A percentile compares a stretch with the other conserved stretches of the same genome.
These are phyloP conservation scores for Eumeta japonica DNA, from an alignment of 1,140 invertebrate species.

Conservation along the genomic window DNA sequence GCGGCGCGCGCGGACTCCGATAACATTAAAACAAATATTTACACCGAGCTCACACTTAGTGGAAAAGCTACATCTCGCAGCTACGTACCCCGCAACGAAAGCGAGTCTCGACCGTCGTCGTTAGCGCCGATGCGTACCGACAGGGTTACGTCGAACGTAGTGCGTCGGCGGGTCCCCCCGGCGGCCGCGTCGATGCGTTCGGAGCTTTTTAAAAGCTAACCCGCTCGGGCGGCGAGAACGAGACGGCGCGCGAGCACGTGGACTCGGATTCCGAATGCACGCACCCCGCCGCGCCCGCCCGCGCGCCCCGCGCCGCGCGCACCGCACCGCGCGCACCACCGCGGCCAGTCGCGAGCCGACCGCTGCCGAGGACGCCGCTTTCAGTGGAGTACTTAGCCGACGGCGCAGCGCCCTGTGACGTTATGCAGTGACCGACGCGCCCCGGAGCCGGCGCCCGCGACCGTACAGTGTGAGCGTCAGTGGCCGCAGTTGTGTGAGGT, in stretches of 20 bases:
- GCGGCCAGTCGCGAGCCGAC: conserved; percentile 46
- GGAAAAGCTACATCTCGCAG: no score
- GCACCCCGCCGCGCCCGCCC: conserved; percentile 31
- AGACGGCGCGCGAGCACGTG: conserved; percentile 45
- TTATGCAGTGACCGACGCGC: conserved; percentile 36
- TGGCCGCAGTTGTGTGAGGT: conserved; percentile 32
- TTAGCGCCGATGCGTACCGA: background rate
- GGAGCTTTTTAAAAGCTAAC: conserved; percentile 52
- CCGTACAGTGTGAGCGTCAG: background rate
- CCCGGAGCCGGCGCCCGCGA: background rate
- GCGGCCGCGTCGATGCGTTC: no score
- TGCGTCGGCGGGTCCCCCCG: background rate
- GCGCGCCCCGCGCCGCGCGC: conserved; percentile 15
- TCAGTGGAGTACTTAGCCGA: conserved; percentile 8
- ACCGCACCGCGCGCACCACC: conserved; percentile 34
- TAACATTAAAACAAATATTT: conserved; percentile 22
- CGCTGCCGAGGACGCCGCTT: conserved; percentile 29
- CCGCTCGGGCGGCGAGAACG: conserved; percentile 41
- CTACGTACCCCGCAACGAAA: no score
- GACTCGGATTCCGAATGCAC: conserved; percentile 54
- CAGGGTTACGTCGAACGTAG: background rate
- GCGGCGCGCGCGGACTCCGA: no score
- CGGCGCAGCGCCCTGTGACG: conserved; percentile 35
- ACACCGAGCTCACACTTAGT: conserved; percentile 15
- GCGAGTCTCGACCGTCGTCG: no score